Conservation (phyloP, 2,797 vertebrate genomes). For the Sebastes elongatus region DNA sequence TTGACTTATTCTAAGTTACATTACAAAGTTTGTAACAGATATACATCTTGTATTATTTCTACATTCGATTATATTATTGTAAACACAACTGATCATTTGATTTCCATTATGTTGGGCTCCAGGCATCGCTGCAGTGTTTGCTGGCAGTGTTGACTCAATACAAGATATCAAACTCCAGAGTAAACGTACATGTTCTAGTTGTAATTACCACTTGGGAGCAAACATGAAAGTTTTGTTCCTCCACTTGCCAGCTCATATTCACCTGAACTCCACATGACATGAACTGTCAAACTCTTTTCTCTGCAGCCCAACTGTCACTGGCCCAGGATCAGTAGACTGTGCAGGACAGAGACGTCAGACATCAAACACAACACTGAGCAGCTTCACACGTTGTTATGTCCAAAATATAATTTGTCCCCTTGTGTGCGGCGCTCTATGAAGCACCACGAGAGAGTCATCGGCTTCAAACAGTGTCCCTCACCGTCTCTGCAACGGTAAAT, state of each 20-base stretch:
- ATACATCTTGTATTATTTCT: background rate
- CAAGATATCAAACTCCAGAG: background rate
- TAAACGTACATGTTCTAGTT: background rate
- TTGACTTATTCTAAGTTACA: no score
- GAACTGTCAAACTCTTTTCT: background rate
- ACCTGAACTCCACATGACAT: background rate
- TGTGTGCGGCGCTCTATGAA: background rate
- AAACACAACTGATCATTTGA: background rate
- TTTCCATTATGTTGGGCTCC: background rate
- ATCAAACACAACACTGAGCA: background rate
- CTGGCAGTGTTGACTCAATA: background rate
- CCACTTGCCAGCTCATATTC: background rate
- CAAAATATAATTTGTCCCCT: background rate
- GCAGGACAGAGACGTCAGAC: background rate
- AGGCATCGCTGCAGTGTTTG: background rate
- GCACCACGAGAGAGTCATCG: background rate
- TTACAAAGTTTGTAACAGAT: background rate
- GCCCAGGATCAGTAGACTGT: background rate
- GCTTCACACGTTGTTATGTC: background rate
- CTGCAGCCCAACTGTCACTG: background rate
- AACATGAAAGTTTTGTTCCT: background rate
- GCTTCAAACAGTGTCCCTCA: background rate
- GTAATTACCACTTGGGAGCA: background rate
- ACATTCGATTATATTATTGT: background rate
- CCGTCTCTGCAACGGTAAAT: background rate